phyloP scores from a whole-genome alignment of 2,888 invertebrate species.

The Eulithis prunata region DNA sequence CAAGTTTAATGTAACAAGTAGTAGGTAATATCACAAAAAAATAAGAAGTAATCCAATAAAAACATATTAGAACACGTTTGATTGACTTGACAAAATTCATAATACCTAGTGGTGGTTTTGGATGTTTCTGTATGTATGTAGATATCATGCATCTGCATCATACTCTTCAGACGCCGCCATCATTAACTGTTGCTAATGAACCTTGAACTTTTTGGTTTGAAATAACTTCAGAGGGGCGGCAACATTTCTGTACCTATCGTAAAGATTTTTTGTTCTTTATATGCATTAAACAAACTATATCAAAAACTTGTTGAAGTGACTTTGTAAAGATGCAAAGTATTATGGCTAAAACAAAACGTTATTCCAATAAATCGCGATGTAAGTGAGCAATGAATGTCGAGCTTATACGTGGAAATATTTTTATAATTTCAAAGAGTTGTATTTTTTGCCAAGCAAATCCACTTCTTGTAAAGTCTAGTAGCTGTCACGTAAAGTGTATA shows the following conservation, averaged over 20 bases:
- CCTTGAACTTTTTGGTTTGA: slow-evolving; percentile 80
- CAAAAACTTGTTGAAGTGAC: slow-evolving; percentile 66
- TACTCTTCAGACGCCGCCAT: slow-evolving; percentile 72
- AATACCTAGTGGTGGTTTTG: too few species aligned
- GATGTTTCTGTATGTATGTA: background rate
- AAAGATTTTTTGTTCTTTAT: slow-evolving; percentile 74
- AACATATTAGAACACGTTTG: too few species aligned
- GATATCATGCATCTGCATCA: slow-evolving; percentile 54
- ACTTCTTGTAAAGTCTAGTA: slow-evolving; percentile 71
- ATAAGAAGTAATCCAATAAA: too few species aligned
- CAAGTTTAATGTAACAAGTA: too few species aligned
- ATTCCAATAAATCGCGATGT: slow-evolving; percentile 45
- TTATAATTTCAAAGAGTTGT: slow-evolving; percentile 53
- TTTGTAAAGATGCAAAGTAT: slow-evolving; percentile 61
- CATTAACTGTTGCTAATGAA: slow-evolving; percentile 83
- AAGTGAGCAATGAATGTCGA: background rate
- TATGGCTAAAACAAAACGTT: slow-evolving; percentile 34
- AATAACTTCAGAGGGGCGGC: slow-evolving; percentile 79
- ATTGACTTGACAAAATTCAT: too few species aligned
- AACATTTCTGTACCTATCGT: slow-evolving; percentile 53
- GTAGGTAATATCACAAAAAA: too few species aligned
- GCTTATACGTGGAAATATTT: slow-evolving; percentile 45
- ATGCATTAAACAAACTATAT: slow-evolving; percentile 73
- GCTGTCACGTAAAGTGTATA: slow-evolving; percentile 73
- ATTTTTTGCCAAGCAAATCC: slow-evolving; percentile 53